These are phyloP conservation scores for Agrochola lota DNA, from an alignment of 2,888 invertebrate species.

Conservation along the genomic window DNA sequence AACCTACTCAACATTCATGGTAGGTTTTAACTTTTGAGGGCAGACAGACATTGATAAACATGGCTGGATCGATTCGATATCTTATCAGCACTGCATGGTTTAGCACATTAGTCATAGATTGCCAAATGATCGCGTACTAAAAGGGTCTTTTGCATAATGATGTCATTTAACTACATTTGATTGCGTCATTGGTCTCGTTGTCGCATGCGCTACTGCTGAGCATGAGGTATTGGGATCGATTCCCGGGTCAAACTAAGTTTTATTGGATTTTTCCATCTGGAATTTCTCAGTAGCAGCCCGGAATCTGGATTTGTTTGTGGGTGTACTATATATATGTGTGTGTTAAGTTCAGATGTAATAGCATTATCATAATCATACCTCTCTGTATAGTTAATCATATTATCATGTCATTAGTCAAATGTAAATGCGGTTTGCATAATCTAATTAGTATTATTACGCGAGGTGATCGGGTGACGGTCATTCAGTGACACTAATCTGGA, in stretches of 20 bases:
- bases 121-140: constrained; percentile 16
- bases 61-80: constrained; percentile 20
- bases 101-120: constrained; percentile 19
- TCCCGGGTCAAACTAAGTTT: too few species aligned
- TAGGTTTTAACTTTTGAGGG: neutral
- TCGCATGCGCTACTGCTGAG: too few species aligned
- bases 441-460: constrained; percentile 31
- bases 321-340: neutral
- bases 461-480: neutral
- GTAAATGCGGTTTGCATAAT: constrained; percentile 45
- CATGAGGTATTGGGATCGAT: too few species aligned
- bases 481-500: neutral
- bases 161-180: neutral
- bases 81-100: constrained; percentile 18
- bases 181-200: neutral
- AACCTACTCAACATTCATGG: neutral
- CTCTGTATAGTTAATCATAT: constrained; percentile 23
- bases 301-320: neutral
- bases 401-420: constrained; percentile 23
- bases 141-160: neutral
- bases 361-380: constrained; percentile 5
- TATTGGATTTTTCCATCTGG: too few species aligned
- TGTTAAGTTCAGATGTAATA: neutral
- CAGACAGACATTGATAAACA: neutral
- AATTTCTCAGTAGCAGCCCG: neutral